Evolutionary conservation across 2,113 vertebrate species (phyloP), one percentile per base, ranked within the genome.

Genomic region (Pseudolaguvia tuberculata): DNA sequence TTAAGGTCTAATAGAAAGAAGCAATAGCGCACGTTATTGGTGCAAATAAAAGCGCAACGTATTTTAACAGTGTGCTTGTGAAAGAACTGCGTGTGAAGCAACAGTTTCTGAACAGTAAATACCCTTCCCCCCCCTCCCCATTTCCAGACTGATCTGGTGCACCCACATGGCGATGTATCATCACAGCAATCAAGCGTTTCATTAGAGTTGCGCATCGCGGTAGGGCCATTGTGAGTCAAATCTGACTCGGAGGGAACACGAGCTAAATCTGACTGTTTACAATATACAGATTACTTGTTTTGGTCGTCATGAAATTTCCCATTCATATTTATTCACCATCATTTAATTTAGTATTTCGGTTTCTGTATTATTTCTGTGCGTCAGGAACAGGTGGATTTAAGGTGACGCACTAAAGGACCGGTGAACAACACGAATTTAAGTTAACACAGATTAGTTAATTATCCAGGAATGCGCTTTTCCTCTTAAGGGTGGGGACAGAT

Each of bases 401-500:
- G 66, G 83, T 82, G 83, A 89, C 85, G 83, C 86, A 83, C 84
- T 88, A 83, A 83, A 86, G 83, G 82, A 82, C 76, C 78, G 81
- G 73, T 73, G 67, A 57, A 78, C 55, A 70, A 75, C 55, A 78
- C 82, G 81, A 82, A 78, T 83, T 76, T 77, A 6, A 87, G 86
- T 87, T 88, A 86, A 85, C 83, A 79, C 87, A 88, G 88, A 90
- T 91, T 87, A 90, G 87, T 88, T 89, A 88, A 88, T 88, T 86
- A 87, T 88, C 87, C 85, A 88, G 84, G 90, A 90, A 90, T 87
- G 88, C 90, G 87, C 85, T 91, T 89, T 87, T 83, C 84, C 82
- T 81, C 79, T 80, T 87, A 84, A 82, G 82, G 80, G 83, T 86
- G 87, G 85, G 90, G 87, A 88, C 90, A 91, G 91, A 93, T 92